Conservation (phyloP, 2,888 invertebrate genomes). For the Zootermopsis nevadensis region DNA sequence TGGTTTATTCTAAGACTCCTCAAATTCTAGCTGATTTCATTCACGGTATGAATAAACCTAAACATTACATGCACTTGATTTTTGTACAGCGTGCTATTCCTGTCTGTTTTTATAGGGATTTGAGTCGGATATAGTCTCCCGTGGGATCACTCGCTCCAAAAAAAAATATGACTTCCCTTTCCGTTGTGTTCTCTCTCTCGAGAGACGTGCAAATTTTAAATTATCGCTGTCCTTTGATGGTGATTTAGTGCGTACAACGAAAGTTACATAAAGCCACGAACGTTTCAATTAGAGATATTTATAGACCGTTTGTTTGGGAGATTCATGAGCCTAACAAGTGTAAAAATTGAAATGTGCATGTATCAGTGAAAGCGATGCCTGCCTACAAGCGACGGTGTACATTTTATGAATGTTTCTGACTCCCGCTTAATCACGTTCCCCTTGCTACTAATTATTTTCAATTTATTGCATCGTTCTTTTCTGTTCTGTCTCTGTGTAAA, state of each 20-base stretch:
- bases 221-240: not conserved
- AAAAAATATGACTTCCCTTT: not conserved
- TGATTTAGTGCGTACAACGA: not conserved
- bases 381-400: not conserved
- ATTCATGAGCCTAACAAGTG: conserved; percentile 1
- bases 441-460: not conserved
- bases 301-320: conserved; percentile 17
- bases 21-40: too few relatives aligned
- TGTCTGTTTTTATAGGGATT: not conserved
- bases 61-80: too few relatives aligned
- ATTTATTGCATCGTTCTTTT: not conserved
- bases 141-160: not conserved
- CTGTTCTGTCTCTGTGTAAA: not conserved
- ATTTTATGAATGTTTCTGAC: not conserved
- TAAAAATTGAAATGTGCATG: not conserved
- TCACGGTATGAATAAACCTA: too few relatives aligned
- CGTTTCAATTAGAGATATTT: conserved; percentile 28
- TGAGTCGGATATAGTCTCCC: not conserved
- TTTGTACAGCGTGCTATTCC: not conserved
- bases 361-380: not conserved
- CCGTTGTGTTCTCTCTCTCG: not conserved
- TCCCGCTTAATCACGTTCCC: not conserved
- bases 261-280: not conserved
- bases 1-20: too few relatives aligned
- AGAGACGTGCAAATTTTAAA: not conserved